These are phyloP conservation scores for Arrhopalites spinosus DNA, from an alignment of 2,888 invertebrate genomes.

Conservation along the genomic window DNA sequence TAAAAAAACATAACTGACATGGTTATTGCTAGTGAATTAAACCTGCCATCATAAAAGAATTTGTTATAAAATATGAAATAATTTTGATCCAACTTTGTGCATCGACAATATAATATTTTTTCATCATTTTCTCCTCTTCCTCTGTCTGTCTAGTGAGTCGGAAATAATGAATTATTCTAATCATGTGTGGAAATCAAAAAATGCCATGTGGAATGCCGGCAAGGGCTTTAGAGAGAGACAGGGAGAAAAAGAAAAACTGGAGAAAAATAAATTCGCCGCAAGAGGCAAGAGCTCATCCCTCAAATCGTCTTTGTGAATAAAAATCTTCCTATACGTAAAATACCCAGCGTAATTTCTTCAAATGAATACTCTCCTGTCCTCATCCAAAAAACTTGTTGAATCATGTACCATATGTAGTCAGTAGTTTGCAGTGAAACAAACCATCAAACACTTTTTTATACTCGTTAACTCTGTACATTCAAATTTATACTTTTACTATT, in stretches of 20 bases:
- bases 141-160: background rate
- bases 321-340: too few species aligned
- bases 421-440: too few species aligned
- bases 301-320: background rate
- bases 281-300: background rate
- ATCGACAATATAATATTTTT: too few species aligned
- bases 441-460: background rate
- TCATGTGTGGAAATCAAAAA: background rate
- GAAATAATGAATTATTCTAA: conserved; percentile 18
- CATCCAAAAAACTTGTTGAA: too few species aligned
- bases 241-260: background rate
- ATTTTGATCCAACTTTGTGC: too few species aligned
- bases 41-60: too few species aligned
- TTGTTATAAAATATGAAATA: too few species aligned
- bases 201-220: background rate
- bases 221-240: background rate
- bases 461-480: background rate
- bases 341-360: conserved; percentile 6
- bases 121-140: too few species aligned
- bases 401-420: too few species aligned
- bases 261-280: conserved; percentile 11
- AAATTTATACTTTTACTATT: background rate
- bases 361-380: background rate
- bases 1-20: too few species aligned
- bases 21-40: too few species aligned